Conservation (phyloP, 2,888 invertebrate genomes). For the Cyclophora albipunctata region DNA sequence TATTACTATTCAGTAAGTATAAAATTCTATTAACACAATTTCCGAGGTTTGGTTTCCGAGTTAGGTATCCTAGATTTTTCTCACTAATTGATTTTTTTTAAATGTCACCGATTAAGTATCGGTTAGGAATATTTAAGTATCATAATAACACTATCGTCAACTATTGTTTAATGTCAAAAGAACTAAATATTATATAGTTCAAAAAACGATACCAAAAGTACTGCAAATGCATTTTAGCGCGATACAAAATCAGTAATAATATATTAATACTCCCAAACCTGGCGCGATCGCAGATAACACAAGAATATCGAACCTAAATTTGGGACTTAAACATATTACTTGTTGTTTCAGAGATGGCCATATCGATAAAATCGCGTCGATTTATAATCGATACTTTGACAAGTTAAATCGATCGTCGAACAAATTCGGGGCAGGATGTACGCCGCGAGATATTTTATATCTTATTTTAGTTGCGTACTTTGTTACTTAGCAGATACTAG, state of each 20-base stretch:
- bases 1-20: no score
- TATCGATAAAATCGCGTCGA: slow-evolving; percentile 43
- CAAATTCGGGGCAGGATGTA: slow-evolving; percentile 38
- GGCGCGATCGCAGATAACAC: neutral
- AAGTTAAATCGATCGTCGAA: slow-evolving; percentile 41
- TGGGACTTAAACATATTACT: slow-evolving; percentile 65
- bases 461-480: neutral
- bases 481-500: no score
- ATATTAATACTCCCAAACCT: slow-evolving; percentile 9
- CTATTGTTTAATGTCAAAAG: no score
- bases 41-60: no score
- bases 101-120: no score
- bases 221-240: slow-evolving; percentile 4
- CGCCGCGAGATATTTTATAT: slow-evolving; percentile 5
- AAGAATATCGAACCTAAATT: slow-evolving; percentile 37
- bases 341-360: slow-evolving; percentile 19
- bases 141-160: no score
- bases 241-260: slow-evolving; percentile 47
- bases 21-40: no score
- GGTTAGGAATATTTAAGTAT: no score
- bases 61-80: no score
- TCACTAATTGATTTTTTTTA: no score
- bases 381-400: slow-evolving; percentile 44
- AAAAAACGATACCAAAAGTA: no score
- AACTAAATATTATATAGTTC: no score